Percentiles rank a stretch among this genome's conserved stretches.
Conservation (phyloP, 2,888 invertebrate genomes). For the Osmoderma eremita region DNA sequence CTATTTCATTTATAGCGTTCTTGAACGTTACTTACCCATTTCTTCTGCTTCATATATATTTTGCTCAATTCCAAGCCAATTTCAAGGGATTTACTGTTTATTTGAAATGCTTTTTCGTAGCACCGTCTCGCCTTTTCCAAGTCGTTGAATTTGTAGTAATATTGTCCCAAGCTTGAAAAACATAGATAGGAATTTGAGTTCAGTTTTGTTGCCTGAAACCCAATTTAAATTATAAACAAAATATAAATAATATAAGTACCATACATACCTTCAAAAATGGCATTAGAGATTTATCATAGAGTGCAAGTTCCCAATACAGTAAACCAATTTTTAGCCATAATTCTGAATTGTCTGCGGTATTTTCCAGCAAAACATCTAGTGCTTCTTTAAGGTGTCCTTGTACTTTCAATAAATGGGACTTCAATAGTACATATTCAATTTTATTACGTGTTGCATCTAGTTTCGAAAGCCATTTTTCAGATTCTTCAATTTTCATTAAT, state of each 20-base stretch:
- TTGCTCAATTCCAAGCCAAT: conserved; percentile 81
- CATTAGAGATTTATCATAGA: conserved; percentile 71
- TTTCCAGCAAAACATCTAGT: conserved; percentile 65
- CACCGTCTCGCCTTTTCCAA: conserved; percentile 81
- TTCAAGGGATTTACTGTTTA: conserved; percentile 74
- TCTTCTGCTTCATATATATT: conserved; percentile 74
- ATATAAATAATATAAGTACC: conserved; percentile 7
- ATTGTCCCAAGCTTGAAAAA: conserved; percentile 80
- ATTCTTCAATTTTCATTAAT: conserved; percentile 59
- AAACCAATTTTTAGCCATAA: conserved; percentile 70
- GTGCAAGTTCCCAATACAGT: conserved; percentile 69
- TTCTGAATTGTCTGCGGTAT: conserved; percentile 63
- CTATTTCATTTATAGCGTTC: too few species aligned
- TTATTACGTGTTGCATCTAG: conserved; percentile 55
- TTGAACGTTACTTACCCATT: conserved; percentile 65
- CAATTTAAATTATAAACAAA: conserved; percentile 23
- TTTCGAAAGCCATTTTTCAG: conserved; percentile 58
- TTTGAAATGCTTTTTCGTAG: conserved; percentile 82
- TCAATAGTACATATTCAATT: conserved; percentile 61
- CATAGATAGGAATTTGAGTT: conserved; percentile 79
- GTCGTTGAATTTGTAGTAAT: conserved; percentile 75
- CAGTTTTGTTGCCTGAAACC: conserved; percentile 70
- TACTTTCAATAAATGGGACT: conserved; percentile 66
- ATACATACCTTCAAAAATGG: conserved; percentile 69
- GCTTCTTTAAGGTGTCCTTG: conserved; percentile 68